Base-by-base conservation (phyloP, 2,888 invertebrate genomes). In the Amblyjoppa proteus region DNA sequence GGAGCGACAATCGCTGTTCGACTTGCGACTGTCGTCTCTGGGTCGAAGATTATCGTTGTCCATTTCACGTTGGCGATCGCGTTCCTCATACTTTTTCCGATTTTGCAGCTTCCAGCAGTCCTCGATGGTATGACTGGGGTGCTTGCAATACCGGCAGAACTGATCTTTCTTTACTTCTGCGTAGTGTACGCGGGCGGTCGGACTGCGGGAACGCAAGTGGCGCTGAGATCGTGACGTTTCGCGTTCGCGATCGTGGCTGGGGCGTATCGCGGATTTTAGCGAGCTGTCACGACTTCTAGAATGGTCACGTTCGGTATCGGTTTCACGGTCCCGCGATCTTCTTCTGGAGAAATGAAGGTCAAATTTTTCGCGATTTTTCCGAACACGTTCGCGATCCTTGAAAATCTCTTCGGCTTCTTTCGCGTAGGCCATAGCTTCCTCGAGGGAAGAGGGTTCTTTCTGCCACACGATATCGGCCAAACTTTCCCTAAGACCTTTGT, bases 101-200 rank as follows among this genome's bases (percentile, higher is more conserved):
- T 73, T 73, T 38, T 73, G 71, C 3, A 73, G 38, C 2, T 34
- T 73, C 11, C 31, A 73, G 20, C 71, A 73, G 1, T 53, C 38
- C 11, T 56, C 71, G 5, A 38, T 53, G 0, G 9, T 13, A 20
- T 73, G 71, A 4, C 38, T 25, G 1, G n/a, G 20, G 28, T 73
- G 34, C 11, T 53, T 56, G 13, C 71, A 73, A 56, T 73, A 73
- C 2, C 7, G 6, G 25, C 71, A 73, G 13, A 9, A 11, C 5
- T 16, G 34, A 20, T 73, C 71, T 2, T 11, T 4, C 56, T 53
- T 56, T 7, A n/a, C 31, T 20, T 73, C 73, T 0, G 56, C 56
- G 38, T 73, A 58, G 5, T 49, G 73, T 5, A 73, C 38, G 56
- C 34, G 56, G 3, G 73, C 38, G 16, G 73, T 9, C 0, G 34